phyloP scores from a whole-genome alignment of 2,113 vertebrate species.

The Siniperca knerii region DNA sequence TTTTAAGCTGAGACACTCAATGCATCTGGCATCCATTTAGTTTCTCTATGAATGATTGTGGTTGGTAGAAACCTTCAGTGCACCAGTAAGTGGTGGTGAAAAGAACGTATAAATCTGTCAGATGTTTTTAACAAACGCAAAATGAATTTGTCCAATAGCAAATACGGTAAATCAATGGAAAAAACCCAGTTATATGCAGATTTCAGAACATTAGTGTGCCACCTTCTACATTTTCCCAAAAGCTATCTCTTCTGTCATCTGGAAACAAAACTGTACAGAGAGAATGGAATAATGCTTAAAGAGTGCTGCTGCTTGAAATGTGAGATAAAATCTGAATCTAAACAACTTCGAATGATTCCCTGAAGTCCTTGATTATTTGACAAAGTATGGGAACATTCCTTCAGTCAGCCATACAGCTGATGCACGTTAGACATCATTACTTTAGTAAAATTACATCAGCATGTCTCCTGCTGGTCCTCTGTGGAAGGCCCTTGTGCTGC shows the following conservation, averaged over 20 bases:
- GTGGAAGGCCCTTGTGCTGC: not conserved
- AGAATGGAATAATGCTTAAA: not conserved
- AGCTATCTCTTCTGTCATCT: not conserved
- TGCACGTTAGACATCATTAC: slow-evolving; percentile 36
- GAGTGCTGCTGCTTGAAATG: slow-evolving; percentile 5
- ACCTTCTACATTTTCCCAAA: slow-evolving; percentile 20
- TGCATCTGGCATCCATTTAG: not conserved
- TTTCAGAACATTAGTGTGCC: not conserved
- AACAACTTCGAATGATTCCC: slow-evolving; percentile 15
- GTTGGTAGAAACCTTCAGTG: not conserved
- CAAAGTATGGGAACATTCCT: slow-evolving; percentile 50
- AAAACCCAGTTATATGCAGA: not conserved
- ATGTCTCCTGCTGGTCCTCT: slow-evolving; percentile 10
- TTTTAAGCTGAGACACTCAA: slow-evolving; percentile 9
- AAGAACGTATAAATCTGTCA: slow-evolving; percentile 11
- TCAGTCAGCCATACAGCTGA: slow-evolving; percentile 38
- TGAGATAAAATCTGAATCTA: slow-evolving; percentile 42
- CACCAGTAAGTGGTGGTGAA: not conserved
- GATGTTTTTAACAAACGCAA: slow-evolving; percentile 5
- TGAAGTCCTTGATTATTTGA: slow-evolving; percentile 25
- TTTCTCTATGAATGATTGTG: slow-evolving; percentile 2
- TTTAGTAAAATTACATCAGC: slow-evolving; percentile 32
- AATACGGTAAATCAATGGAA: not conserved
- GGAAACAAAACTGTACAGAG: slow-evolving; percentile 8
- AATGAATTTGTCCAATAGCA: not conserved